Evolutionary conservation across 2,888 invertebrate genomes (phyloP).

Genomic region (Cremastinae sp.): DNA sequence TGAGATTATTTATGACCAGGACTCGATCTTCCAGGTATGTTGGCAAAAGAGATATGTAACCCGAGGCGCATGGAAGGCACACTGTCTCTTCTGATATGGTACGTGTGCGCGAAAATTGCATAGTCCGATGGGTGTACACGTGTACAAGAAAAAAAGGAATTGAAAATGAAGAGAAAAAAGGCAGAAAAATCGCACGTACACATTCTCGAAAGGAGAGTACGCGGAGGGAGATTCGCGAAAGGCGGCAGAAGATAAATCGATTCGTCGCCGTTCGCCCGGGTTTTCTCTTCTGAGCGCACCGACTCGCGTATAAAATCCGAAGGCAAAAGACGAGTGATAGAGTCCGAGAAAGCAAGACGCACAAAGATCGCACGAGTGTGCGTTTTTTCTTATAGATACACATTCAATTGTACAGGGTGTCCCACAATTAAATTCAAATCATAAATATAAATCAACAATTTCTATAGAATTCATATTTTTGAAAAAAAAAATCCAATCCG

Average conservation of each 20-base stretch:
- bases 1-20: too few relatives aligned
- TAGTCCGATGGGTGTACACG: slow-evolving; percentile 33
- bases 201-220: slow-evolving; percentile 13
- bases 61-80: slow-evolving; percentile 31
- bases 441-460: too few relatives aligned
- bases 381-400: too few relatives aligned
- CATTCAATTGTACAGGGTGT: too few relatives aligned
- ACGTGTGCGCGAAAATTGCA: slow-evolving; percentile 53
- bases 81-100: slow-evolving; percentile 29
- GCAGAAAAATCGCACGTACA: slow-evolving; percentile 1
- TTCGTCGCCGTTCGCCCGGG: slow-evolving; percentile 56
- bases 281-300: slow-evolving; percentile 46
- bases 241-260: slow-evolving; percentile 57
- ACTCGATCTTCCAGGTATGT: not conserved
- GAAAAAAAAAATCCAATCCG: too few relatives aligned
- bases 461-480: too few relatives aligned
- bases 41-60: slow-evolving; percentile 25
- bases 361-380: slow-evolving; percentile 32
- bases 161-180: too few relatives aligned
- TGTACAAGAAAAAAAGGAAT: not conserved
- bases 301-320: slow-evolving; percentile 38
- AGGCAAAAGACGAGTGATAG: slow-evolving; percentile 43
- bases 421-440: too few relatives aligned
- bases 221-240: slow-evolving; percentile 36
- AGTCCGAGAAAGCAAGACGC: slow-evolving; percentile 26